Evolutionary conservation across 1,140 invertebrate species (phyloP), one percentile per base, ranked within the genome.

Genomic region (Tetramorium alpestre): DNA sequence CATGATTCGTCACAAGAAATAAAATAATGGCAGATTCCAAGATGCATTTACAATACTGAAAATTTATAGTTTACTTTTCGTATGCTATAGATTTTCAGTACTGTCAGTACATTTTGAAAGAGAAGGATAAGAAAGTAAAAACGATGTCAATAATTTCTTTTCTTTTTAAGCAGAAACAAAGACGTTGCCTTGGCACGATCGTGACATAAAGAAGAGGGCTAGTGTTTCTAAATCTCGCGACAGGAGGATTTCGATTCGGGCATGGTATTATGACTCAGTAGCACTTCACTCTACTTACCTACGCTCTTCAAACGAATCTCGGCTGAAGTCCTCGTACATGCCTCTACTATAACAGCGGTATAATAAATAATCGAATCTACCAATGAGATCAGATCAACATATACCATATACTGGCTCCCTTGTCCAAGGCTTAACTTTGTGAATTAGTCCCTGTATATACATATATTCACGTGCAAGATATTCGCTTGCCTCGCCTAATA

Each of bases 291-390:
- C 91, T 93, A 96, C 96, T 96, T 96, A 98, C 97, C 97, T 97
- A 95, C 97, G 97, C 92, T 98, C 97, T 95, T 98, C 97, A 95
- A 98, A 98, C 60, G 97, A 97, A 95, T 98, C 97, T 89, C 97
- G 96, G 94, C 97, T 98, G 93, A 98, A 98, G 96, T 98, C 97
- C 96, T 98, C 97, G 96, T 97, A 98, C 95, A 97, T 97, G 92
- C 97, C 96, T 95, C 94, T 95, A 95, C 94, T 95, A 94, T 91
- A 95, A 95, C 93, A 94, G 89, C 92, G 92, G 90, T 92, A 94
- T 91, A 94, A 95, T 94, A 92, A 94, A 94, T 94, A 94, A 94
- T 95, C 92, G 93, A 94, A 93, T 94, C 93, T 92, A 91, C 91
- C 73, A 90, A 81, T 90, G 84, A 82, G 88, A 75, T 85, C 56